These are phyloP conservation scores for Harpegnathos saltator DNA, from an alignment of 1,140 invertebrate genomes.

Conservation along the genomic window DNA sequence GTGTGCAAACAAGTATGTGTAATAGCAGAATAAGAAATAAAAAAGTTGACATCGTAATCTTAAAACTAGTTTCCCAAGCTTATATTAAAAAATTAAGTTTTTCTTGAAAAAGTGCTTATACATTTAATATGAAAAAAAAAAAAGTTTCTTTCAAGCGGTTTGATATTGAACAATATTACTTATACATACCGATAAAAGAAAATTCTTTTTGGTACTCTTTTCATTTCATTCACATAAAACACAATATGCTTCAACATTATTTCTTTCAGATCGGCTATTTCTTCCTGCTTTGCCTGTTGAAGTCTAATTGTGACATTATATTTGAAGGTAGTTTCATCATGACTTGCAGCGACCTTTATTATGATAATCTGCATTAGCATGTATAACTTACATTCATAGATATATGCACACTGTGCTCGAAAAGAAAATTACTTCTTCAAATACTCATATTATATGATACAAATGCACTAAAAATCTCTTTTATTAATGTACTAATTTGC, in stretches of 20 bases:
- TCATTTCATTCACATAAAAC: constrained; percentile 85
- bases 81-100: no score
- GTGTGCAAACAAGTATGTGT: neutral
- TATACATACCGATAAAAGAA: constrained; percentile 88
- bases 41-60: neutral
- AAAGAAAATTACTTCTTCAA: no score
- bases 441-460: no score
- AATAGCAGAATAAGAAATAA: neutral
- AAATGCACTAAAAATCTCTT: no score
- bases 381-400: neutral
- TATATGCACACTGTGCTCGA: no score
- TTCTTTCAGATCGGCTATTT: constrained; percentile 91
- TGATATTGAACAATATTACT: neutral
- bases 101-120: neutral
- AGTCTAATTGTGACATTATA: constrained; percentile 91
- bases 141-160: constrained; percentile 29
- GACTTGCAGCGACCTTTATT: constrained; percentile 88
- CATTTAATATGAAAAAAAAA: constrained; percentile 14
- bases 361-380: neutral
- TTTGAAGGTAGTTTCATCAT: constrained; percentile 87
- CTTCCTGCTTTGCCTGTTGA: constrained; percentile 89
- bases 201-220: constrained; percentile 87
- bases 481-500: no score
- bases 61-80: no score
- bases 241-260: constrained; percentile 88